Conservation (phyloP, 2,888 invertebrate species). For the Brenthis hecate region DNA sequence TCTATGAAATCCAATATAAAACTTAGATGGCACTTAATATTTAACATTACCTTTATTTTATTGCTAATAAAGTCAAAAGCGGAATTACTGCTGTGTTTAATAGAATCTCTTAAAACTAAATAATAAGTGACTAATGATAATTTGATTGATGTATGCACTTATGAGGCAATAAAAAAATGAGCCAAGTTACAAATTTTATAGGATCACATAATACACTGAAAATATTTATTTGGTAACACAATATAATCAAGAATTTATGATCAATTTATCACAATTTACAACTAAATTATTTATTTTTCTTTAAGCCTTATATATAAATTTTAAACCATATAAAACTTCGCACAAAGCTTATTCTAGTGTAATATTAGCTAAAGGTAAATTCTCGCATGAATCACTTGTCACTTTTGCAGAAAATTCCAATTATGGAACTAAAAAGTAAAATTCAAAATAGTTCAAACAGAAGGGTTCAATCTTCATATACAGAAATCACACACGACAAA, state of each 20-base stretch:
- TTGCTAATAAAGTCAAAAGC: constrained; percentile 1
- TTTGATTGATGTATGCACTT: no score
- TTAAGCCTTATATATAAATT: no score
- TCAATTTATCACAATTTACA: no score
- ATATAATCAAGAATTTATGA: no score
- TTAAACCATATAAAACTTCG: no score
- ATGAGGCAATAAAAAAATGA: no score
- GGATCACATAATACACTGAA: no score
- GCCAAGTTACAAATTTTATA: no score
- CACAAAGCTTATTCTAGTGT: not conserved
- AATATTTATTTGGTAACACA: no score
- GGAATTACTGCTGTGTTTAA: not conserved
- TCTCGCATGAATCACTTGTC: constrained; percentile 13
- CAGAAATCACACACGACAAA: constrained; percentile 29
- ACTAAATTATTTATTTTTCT: no score
- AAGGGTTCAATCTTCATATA: constrained; percentile 16
- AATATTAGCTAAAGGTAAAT: not conserved
- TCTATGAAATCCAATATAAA: not conserved
- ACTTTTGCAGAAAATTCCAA: constrained; percentile 19
- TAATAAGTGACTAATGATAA: no score
- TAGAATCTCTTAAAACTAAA: no score
- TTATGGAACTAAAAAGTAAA: constrained; percentile 25
- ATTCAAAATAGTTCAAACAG: not conserved
- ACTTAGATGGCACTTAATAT: not conserved
- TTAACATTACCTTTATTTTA: not conserved